Evolutionary conservation across 2,888 invertebrate genomes (phyloP).

Genomic region (Drosophila kambysellisi): DNA sequence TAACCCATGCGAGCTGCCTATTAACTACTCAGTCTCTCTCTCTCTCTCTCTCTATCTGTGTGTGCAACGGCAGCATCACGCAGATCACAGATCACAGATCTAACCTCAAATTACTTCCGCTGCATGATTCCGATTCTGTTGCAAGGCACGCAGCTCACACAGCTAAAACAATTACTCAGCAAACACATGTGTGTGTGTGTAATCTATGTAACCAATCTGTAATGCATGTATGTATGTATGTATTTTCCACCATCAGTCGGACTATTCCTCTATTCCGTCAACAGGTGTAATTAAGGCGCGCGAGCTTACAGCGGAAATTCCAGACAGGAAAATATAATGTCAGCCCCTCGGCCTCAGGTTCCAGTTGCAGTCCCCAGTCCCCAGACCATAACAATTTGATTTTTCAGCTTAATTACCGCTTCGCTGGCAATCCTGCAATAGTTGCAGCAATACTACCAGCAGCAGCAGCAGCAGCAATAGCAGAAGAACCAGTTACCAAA

Average conservation of each 20-base stretch:
- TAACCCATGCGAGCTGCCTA: constrained; percentile 63
- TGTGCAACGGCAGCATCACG: constrained; percentile 22
- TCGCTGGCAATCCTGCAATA: constrained; percentile 62
- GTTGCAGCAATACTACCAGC: constrained; percentile 9
- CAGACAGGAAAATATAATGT: constrained; percentile 75
- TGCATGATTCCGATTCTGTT: constrained; percentile 66
- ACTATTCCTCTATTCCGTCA: constrained; percentile 65
- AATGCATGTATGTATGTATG: constrained; percentile 12
- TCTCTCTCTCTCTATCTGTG: neutral
- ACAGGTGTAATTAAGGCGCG: constrained; percentile 69
- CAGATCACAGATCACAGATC: constrained; percentile 56
- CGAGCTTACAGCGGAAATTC: constrained; percentile 71
- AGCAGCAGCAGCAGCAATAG: constrained; percentile 3
- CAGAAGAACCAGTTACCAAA: constrained; percentile 65
- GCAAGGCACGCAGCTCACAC: constrained; percentile 31
- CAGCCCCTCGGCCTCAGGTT: constrained; percentile 3
- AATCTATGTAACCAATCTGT: constrained; percentile 61
- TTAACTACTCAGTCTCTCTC: constrained; percentile 56
- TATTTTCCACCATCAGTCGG: constrained; percentile 59
- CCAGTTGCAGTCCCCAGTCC: constrained; percentile 1
- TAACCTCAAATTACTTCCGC: constrained; percentile 82
- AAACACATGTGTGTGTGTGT: constrained; percentile 25
- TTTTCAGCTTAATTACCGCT: constrained; percentile 70
- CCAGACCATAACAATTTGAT: constrained; percentile 73
- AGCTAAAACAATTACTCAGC: constrained; percentile 67